Conservation (phyloP, 1,140 invertebrate genomes). For the Ceratitis capitata region DNA sequence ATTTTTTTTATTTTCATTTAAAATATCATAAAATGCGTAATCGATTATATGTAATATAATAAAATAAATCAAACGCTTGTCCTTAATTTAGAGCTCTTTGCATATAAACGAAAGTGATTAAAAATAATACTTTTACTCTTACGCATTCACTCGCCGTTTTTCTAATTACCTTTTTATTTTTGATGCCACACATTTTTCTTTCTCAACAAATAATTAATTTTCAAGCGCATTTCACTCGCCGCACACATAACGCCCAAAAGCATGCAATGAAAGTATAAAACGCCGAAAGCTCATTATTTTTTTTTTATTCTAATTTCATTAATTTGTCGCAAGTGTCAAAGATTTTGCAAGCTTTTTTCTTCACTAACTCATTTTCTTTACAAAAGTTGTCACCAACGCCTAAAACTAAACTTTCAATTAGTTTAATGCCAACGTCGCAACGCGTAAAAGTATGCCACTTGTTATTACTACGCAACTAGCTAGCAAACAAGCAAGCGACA, state of each 20-base stretch:
- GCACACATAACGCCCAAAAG: neutral
- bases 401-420: conserved; percentile 31
- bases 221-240: neutral
- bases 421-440: conserved; percentile 26
- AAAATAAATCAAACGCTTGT: no score
- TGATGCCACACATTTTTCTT: neutral
- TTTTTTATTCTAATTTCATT: conserved; percentile 5
- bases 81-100: no score
- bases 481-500: neutral
- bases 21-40: no score
- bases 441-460: conserved; percentile 23
- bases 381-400: neutral
- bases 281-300: neutral
- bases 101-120: neutral
- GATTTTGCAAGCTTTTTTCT: conserved; percentile 19
- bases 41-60: no score
- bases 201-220: neutral
- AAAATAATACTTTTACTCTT: neutral
- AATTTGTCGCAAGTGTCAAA: conserved; percentile 26
- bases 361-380: no score
- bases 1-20: no score
- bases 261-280: neutral
- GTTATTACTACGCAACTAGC: no score
- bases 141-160: neutral
- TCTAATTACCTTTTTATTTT: neutral